phyloP scores from a whole-genome alignment of 2,113 vertebrate genomes.

The Serilophus lunatus region DNA sequence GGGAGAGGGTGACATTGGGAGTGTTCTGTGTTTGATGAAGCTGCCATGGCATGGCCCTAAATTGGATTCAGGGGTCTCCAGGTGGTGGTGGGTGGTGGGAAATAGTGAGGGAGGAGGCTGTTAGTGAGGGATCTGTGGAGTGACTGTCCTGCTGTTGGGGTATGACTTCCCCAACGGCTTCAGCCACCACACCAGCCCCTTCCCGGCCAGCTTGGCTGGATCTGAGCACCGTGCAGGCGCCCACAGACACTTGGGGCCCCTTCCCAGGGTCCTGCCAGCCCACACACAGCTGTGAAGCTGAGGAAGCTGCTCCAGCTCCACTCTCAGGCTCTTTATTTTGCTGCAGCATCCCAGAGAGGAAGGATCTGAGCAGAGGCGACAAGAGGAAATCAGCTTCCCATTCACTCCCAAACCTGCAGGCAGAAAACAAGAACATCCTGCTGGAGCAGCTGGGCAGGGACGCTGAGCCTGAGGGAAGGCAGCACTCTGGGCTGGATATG shows the following conservation, averaged over 20 bases:
- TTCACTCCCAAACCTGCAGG: not conserved
- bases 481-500: not conserved
- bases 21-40: not conserved
- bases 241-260: rapidly evolving
- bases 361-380: not conserved
- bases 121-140: not conserved
- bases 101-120: not conserved
- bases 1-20: not conserved
- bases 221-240: rapidly evolving
- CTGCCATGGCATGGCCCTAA: not conserved
- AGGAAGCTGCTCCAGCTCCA: not conserved
- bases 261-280: not conserved
- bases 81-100: not conserved
- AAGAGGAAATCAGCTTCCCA: not conserved
- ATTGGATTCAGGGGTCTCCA: not conserved
- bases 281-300: not conserved
- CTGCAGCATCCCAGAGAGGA: not conserved
- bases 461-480: not conserved
- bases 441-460: not conserved
- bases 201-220: not conserved
- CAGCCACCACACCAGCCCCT: not conserved
- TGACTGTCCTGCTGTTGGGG: rapidly evolving
- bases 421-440: not conserved
- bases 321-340: not conserved
- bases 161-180: not conserved